These are phyloP conservation scores for Pangasius larnaudii DNA, from an alignment of 2,797 vertebrate genomes.

Conservation along the genomic window DNA sequence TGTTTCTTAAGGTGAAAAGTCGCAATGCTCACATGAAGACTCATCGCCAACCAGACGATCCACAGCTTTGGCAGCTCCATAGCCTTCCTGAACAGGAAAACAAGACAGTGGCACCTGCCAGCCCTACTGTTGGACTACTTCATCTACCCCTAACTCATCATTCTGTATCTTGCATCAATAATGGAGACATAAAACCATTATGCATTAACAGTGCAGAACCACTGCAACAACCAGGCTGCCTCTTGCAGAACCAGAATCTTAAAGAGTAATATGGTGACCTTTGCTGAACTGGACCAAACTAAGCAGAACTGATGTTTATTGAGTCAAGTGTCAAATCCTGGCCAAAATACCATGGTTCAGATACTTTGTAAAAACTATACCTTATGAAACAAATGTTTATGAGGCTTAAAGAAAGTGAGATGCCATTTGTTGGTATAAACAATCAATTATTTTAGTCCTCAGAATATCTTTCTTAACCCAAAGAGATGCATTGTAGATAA, in stretches of 20 bases:
- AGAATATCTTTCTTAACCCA: neutral
- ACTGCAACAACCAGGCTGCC: slow-evolving; percentile 3
- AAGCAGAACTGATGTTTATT: neutral
- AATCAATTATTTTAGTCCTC: neutral
- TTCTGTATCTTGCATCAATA: slow-evolving; percentile 28
- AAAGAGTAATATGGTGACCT: slow-evolving; percentile 12
- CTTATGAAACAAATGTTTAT: neutral
- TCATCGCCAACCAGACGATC: slow-evolving; percentile 80
- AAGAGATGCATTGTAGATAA: neutral
- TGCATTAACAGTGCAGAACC: slow-evolving; percentile 23
- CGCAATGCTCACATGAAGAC: slow-evolving; percentile 90
- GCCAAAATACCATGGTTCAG: neutral
- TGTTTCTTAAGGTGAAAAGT: slow-evolving; percentile 90
- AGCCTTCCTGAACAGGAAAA: slow-evolving; percentile 45
- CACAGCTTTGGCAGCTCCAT: slow-evolving; percentile 43
- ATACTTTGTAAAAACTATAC: slow-evolving; percentile 1
- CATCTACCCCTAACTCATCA: slow-evolving; percentile 29
- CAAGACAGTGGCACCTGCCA: slow-evolving; percentile 30
- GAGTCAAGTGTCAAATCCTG: neutral
- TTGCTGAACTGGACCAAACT: neutral
- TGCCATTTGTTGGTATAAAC: neutral
- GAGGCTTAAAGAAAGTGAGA: neutral
- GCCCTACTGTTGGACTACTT: slow-evolving; percentile 34
- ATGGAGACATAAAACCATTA: slow-evolving; percentile 19
- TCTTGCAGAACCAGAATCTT: slow-evolving; percentile 20